These are phyloP conservation scores for Coturnix japonica DNA, from an alignment of 2,113 vertebrate species.

Conservation along the genomic window DNA sequence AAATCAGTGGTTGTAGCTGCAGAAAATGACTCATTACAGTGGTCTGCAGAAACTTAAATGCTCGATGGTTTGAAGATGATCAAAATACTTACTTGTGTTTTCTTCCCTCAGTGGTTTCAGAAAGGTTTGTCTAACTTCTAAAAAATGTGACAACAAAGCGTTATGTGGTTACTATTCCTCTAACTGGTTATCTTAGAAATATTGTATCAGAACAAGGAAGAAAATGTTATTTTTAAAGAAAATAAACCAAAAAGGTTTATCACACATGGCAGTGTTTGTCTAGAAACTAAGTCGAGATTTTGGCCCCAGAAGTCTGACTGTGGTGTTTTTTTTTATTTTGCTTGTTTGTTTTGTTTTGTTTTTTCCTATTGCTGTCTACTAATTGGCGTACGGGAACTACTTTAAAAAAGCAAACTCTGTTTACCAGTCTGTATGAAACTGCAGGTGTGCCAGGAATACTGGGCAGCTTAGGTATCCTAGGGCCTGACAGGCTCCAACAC, in stretches of 20 bases:
- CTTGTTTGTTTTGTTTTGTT: not conserved
- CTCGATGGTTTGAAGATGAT: not conserved
- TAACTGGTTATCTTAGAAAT: not conserved
- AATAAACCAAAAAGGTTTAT: not conserved
- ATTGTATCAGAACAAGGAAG: not conserved
- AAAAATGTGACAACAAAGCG: not conserved
- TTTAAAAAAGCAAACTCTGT: not conserved
- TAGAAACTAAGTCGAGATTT: not conserved
- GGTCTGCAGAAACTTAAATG: not conserved
- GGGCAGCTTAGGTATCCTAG: not conserved
- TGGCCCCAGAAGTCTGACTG: not conserved
- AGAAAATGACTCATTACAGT: not conserved
- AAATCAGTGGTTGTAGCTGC: not conserved
- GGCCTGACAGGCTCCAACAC: not conserved
- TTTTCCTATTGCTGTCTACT: not conserved
- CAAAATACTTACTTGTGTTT: not conserved
- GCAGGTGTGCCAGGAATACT: not conserved
- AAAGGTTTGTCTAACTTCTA: not conserved
- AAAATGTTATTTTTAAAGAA: not conserved
- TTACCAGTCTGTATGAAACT: not conserved
- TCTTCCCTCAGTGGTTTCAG: not conserved
- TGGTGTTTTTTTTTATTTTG: not conserved
- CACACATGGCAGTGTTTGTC: not conserved
- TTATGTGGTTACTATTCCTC: not conserved
- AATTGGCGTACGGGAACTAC: not conserved